Base-by-base conservation (phyloP, 2,888 invertebrate species). In the Dolichomitus sp. region DNA sequence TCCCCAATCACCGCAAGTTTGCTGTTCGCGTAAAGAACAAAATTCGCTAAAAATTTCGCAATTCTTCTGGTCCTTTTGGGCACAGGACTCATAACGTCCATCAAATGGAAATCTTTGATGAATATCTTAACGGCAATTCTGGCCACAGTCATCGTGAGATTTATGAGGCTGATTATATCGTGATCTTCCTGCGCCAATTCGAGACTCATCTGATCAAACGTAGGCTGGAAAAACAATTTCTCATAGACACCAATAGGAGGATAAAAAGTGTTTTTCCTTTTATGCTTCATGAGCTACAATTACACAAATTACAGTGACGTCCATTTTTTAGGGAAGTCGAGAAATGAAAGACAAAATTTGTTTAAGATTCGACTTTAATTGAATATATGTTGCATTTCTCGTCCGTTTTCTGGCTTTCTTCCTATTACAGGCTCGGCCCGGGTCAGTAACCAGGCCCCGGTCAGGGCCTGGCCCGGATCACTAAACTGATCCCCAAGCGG, bases 41-140 rank as follows among this genome's bases (percentile, higher is more conserved):
- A 91, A 70, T 91, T 91, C 1, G 86, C 74, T 2, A 92, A 74
- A 7, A 88, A 86, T 57, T 89, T 88, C 4, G 84, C 87, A 27
- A 84, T 70, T 66, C 80, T 90, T 9, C 87, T 86, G 23, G 88
- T 75, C 76, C 87, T 90, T 74, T 88, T 91, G 9, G 91, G 90
- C 19, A 84, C 83, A 42, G 91, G 89, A 70, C 80, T 88, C 33
- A 86, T 88, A 11, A 91, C 87, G 54, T 91, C 91, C 1, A 84
- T 88, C 12, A 91, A 75, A 52, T 65, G 70, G 37, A 91, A 84
- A 68, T 90, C 88, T 70, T 85, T 85, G 12, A 90, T 4, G 78
- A 88, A 90, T 83, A 91, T 88, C 66, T 80, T 57, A 0, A 81
- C 57, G 4, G 86, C 86, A 61, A 91, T 88, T 50, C 78, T 78